phyloP scores from a whole-genome alignment of 2,113 vertebrate genomes.

The Cacatua alba region DNA sequence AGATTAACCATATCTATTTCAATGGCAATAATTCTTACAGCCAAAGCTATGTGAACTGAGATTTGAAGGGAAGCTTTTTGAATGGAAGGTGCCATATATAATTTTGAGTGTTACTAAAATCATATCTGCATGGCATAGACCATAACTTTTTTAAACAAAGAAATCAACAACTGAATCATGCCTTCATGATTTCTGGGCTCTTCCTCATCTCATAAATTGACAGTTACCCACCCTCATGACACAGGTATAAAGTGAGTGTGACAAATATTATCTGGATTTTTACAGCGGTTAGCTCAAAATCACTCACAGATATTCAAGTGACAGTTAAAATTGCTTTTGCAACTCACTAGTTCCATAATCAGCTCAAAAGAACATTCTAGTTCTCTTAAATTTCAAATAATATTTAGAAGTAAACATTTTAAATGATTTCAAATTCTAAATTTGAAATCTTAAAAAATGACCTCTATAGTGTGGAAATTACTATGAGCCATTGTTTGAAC shows the following conservation, averaged over 20 bases:
- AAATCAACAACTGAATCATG: background rate
- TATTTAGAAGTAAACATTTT: slow-evolving; percentile 49
- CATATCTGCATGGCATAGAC: background rate
- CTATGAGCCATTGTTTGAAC: slow-evolving; percentile 54
- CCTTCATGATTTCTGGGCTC: background rate
- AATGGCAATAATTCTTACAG: background rate
- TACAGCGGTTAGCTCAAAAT: background rate
- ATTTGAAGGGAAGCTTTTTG: background rate
- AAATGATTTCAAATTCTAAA: slow-evolving; percentile 62
- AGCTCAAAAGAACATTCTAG: background rate
- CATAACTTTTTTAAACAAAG: background rate
- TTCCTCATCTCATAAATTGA: background rate
- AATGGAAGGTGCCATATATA: background rate
- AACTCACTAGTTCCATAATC: background rate
- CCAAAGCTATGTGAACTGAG: background rate
- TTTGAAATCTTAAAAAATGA: slow-evolving; percentile 50
- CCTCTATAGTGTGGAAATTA: slow-evolving; percentile 39
- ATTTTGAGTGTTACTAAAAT: background rate
- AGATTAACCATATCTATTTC: background rate
- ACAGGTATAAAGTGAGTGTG: background rate
- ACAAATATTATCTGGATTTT: background rate
- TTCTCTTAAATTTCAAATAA: slow-evolving; percentile 50
- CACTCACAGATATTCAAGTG: background rate
- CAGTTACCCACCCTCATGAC: background rate
- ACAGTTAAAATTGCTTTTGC: background rate